Base-by-base conservation (phyloP, 1,140 invertebrate species). In the Caenorhabditis tropicalis region DNA sequence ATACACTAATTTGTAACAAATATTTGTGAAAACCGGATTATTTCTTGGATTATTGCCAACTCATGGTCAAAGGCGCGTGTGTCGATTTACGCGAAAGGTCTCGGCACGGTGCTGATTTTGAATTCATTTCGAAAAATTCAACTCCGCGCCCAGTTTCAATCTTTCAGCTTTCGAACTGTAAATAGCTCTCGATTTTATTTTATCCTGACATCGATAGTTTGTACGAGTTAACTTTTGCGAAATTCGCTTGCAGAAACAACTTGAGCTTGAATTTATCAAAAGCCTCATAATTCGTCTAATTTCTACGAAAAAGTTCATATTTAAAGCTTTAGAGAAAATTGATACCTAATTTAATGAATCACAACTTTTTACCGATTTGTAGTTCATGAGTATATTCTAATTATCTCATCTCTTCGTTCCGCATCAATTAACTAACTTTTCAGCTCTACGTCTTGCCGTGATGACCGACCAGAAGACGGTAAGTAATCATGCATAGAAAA, bases 381-480 rank as follows among this genome's bases (percentile, higher is more conserved):
- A 46, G 43, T 46, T 46, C 43, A 46, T 46, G n/a, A n/a, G n/a
- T n/a, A n/a, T n/a, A n/a, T n/a, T n/a, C n/a, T n/a, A n/a, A n/a
- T n/a, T n/a, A n/a, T n/a, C n/a, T n/a, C n/a, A n/a, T n/a, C n/a
- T n/a, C n/a, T n/a, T n/a, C n/a, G n/a, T n/a, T n/a, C n/a, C n/a
- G n/a, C n/a, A n/a, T 27, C 29, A 56, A 19, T 21, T 10, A 21
- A 27, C 24, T 29, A 12, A 9, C 10, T 4, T 74, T 74, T 43
- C 65, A 74, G 65, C 65, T 74, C 65, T 12, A 39, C 5, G 33
- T 46, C n/a, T 56, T 9, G 27, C 24, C 65, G 36, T 46, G n/a
- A 74, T 74, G 65, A 74, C 36, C 65, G 65, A 74, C 43, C 65
- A 74, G 21, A 74, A 74, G 21, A 39, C 65, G 65, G 65, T 74